Evolutionary conservation across 2,797 vertebrate species (phyloP).

Genomic region (Squalus acanthias): DNA sequence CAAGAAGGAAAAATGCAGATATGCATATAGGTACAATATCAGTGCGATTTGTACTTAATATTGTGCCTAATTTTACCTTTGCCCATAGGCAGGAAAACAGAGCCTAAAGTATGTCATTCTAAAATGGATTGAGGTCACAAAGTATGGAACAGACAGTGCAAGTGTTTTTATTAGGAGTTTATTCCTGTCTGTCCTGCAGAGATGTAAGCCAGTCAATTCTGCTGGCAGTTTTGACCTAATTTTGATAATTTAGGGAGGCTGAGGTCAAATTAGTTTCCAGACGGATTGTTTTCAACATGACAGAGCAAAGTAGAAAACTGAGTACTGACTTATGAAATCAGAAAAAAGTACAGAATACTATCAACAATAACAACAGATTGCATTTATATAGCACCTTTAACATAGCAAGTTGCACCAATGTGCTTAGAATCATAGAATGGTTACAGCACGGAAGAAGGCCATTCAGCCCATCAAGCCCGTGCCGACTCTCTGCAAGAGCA

Average conservation of each 20-base stretch:
- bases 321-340: neutral
- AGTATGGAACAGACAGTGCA: neutral
- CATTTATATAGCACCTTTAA: neutral
- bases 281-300: neutral
- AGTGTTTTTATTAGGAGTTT: slow-evolving; percentile 27
- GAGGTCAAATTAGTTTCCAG: neutral
- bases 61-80: neutral
- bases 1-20: neutral
- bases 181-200: neutral
- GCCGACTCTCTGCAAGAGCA: no score
- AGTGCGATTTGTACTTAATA: neutral
- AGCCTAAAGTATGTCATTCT: neutral
- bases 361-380: neutral
- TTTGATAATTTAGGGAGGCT: neutral
- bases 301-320: neutral
- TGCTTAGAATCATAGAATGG: no score
- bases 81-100: neutral
- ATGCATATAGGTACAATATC: neutral
- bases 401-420: neutral
- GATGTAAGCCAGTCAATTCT: neutral
- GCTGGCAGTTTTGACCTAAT: neutral
- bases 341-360: neutral
- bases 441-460: no score
- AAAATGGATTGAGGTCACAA: slow-evolving; percentile 28
- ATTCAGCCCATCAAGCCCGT: no score